Evolutionary conservation across 1,140 invertebrate genomes (phyloP), one percentile per base, ranked within the genome.

Genomic region (Pseudoatta argentina): DNA sequence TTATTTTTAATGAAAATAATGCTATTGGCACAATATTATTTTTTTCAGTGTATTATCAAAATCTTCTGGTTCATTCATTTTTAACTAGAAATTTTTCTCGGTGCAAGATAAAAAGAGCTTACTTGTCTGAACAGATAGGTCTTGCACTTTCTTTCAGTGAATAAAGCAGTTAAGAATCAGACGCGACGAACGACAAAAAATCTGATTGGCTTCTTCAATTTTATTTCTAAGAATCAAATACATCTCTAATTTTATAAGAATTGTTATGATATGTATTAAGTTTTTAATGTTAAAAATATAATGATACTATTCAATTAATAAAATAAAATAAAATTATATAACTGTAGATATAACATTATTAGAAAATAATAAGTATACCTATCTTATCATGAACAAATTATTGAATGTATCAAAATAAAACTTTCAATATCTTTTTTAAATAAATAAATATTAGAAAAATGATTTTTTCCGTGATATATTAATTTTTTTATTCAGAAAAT

Each of bases 101-200:
- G 39, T 44, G 2, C 24, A 27, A 21, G 12, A 48, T n/a, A 24
- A 44, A 16, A 27, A 8, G 18, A 78, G 7, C 59, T 48, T 48
- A 30, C 12, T 14, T 14, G 64, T 81, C 64, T n/a, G 64, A 39
- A 69, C 3, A 66, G 18, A 66, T n/a, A 14, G 7, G 1, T 48
- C 18, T 78, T 66, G 51, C 66, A 51, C 44, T 78, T 78, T 66
- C 59, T 64, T 63, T 44, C 24, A 48, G 55, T 48, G 75, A 48
- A 44, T 48, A 27, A 39, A 18, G 2, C 6, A 61, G 16, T 63
- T 63, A 18, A n/a, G 16, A 39, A 27, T 24, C 21, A 44, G 21
- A 78, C 24, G 10, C 8, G 10, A 73, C 55, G 18, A 16, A 71
- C 6, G 14, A 51, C 16, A 69, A 18, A 53, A 51, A 72, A 27